A percentile compares a stretch with the other conserved stretches of the same genome.
These are phyloP conservation scores for Papilio machaon DNA, from an alignment of 1,140 invertebrate genomes.

Conservation along the genomic window DNA sequence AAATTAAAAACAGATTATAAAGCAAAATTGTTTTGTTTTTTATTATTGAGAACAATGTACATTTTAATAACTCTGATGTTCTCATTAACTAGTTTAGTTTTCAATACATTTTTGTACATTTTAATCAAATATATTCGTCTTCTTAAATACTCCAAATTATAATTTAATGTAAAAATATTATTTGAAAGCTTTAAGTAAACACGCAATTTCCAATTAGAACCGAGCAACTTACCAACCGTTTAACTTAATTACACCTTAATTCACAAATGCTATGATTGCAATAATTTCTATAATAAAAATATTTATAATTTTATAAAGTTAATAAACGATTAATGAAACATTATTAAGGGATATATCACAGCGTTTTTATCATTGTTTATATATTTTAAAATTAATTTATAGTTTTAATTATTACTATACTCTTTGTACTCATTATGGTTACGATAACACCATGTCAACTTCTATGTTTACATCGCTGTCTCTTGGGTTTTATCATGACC, in stretches of 20 bases:
- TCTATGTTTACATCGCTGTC: slow-evolving; percentile 6
- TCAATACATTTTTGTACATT: too few relatives aligned
- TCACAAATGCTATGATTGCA: neutral
- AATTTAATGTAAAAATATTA: too few relatives aligned
- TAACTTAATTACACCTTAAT: too few relatives aligned
- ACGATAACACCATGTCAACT: slow-evolving; percentile 41
- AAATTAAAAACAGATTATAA: too few relatives aligned
- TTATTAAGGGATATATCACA: slow-evolving; percentile 34
- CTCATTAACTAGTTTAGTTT: too few relatives aligned
- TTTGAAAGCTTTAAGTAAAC: too few relatives aligned
- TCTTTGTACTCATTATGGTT: slow-evolving; percentile 39
- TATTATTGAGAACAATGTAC: too few relatives aligned
- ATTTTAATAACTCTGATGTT: too few relatives aligned
- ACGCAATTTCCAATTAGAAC: too few relatives aligned
- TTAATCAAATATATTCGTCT: too few relatives aligned
- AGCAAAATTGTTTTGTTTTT: too few relatives aligned
- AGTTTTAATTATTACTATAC: slow-evolving; percentile 6
- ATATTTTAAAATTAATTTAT: slow-evolving; percentile 26
- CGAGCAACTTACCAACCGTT: neutral
- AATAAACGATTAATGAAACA: slow-evolving; percentile 25
- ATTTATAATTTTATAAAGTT: neutral
- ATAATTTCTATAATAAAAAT: neutral
- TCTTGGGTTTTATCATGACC: slow-evolving; percentile 38
- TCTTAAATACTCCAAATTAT: too few relatives aligned
- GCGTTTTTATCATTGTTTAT: slow-evolving; percentile 30